A percentile compares a stretch with the other conserved stretches of the same genome.
Conservation (phyloP, 2,113 vertebrate species). For the Aplodontia rufa region DNA sequence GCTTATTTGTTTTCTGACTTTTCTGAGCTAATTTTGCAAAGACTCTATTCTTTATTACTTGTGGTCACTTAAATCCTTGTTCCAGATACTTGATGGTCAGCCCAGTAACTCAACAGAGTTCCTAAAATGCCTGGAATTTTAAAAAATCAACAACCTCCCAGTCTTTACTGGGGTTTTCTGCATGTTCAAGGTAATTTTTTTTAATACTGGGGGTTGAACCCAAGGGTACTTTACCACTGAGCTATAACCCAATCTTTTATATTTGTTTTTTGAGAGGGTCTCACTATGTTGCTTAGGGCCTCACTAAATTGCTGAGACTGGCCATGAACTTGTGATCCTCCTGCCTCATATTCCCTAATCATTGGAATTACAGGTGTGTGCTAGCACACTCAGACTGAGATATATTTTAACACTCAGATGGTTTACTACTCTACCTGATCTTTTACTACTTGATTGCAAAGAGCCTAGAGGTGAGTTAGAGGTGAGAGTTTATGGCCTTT, state of each 20-base stretch:
- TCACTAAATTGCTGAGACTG: too few species aligned
- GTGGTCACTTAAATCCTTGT: neutral
- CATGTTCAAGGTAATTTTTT: neutral
- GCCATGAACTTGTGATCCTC: too few species aligned
- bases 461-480: neutral
- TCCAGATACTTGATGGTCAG: neutral
- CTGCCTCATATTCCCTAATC: too few species aligned
- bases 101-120: constrained; percentile 26
- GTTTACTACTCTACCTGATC: constrained; percentile 4
- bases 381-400: neutral
- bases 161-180: neutral
- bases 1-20: neutral
- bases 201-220: too few species aligned
- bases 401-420: neutral
- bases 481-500: neutral
- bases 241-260: too few species aligned
- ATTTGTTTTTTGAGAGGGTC: too few species aligned
- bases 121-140: neutral
- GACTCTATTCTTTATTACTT: neutral
- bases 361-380: too few species aligned
- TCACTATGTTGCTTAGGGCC: too few species aligned
- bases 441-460: neutral
- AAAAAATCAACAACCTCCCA: neutral
- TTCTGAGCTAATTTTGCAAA: constrained; percentile 6
- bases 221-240: too few species aligned